Base-by-base conservation (phyloP, 2,888 invertebrate species). In the Trisateles emortualis region DNA sequence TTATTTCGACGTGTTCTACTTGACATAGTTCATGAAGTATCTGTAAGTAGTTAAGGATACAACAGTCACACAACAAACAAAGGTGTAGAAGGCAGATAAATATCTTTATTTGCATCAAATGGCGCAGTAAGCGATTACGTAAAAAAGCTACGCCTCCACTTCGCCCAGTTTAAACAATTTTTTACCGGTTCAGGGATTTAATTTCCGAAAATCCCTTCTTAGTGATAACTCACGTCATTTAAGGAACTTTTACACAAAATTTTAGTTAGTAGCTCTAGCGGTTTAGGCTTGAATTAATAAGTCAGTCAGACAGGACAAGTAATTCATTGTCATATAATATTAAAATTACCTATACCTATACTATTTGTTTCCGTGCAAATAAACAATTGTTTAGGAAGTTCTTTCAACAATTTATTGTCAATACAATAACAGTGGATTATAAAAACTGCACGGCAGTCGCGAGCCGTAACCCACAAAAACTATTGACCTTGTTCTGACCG, bases 401-500 rank as follows among this genome's bases (percentile, higher is more conserved):
- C 46, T 56, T 38, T 47, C 40, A 38, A 59, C 44, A 52, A 33
- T 50, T 52, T 50, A 55, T 59, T 46, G 49, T 49, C 62, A 26
- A 11, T 39, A 60, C 40, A 61, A 65, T 48, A 71, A 61, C 57
- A 59, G 46, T 49, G 50, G 40, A 39, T 51, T 35, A 65, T 53
- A 82, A 81, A 82, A 81, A 79, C 59, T 52, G 51, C 52, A 62
- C 63, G 59, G 49, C 49, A 56, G 60, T 61, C 46, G 50, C 52
- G 45, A 52, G 58, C 17, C 29, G 45, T 47, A 46, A 41, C 36
- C 48, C 42, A 69, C 67, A 86, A 86, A 84, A 84, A 82, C 67
- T 8, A 14, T 24, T 67, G 79, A 61, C 87, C 87, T 87, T 84
- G 86, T 70, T 60, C 58, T 78, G 85, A 82, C 84, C 86, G 76